Evolutionary conservation across 2,797 vertebrate species (phyloP).

Genomic region (Gila robusta): DNA sequence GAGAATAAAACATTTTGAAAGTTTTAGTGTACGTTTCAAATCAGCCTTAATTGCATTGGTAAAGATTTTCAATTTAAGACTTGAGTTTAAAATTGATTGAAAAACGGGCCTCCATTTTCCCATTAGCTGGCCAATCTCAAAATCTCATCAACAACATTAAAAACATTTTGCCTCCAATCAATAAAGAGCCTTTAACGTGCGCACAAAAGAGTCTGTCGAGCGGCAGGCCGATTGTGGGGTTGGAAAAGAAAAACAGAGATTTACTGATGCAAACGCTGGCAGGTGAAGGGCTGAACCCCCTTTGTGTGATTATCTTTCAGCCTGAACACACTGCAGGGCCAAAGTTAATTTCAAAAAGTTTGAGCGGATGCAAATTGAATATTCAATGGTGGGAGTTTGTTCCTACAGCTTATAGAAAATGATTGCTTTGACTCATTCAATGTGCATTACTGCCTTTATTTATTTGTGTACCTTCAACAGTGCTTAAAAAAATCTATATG

Average conservation of each 20-base stretch:
- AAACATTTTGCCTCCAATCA: conserved; percentile 85
- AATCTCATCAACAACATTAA: conserved; percentile 88
- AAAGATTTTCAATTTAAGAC: conserved; percentile 87
- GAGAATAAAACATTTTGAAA: conserved; percentile 64
- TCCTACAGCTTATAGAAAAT: conserved; percentile 59
- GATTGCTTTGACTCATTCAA: conserved; percentile 42
- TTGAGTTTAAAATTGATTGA: conserved; percentile 84
- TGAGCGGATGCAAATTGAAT: conserved; percentile 67
- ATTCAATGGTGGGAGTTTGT: conserved; percentile 73
- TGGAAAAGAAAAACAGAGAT: conserved; percentile 71
- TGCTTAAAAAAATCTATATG: conserved; percentile 28
- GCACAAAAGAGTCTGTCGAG: conserved; percentile 79
- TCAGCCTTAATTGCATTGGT: conserved; percentile 80
- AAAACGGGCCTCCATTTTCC: conserved; percentile 77
- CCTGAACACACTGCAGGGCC: conserved; percentile 69
- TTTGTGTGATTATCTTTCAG: conserved; percentile 80
- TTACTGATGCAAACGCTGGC: conserved; percentile 76
- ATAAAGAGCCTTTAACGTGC: conserved; percentile 81
- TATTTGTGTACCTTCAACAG: conserved; percentile 25
- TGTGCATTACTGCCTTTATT: conserved; percentile 16
- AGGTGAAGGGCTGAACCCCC: conserved; percentile 73
- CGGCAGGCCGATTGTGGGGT: conserved; percentile 73
- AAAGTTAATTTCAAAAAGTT: conserved; percentile 81
- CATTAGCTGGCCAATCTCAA: conserved; percentile 82
- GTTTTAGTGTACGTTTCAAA: conserved; percentile 80